Conservation (phyloP, 2,888 invertebrate species). For the Diploptera punctata region DNA sequence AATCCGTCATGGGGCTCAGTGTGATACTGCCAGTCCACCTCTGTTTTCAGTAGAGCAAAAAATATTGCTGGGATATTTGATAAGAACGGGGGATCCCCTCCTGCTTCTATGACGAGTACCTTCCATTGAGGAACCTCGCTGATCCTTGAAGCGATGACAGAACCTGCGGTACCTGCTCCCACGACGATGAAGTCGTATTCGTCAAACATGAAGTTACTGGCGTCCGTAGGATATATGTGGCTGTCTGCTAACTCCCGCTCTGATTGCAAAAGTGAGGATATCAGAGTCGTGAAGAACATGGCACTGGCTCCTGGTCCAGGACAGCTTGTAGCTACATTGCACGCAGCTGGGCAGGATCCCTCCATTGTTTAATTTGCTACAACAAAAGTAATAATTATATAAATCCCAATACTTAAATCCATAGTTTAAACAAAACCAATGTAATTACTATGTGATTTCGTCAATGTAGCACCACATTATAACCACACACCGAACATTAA, state of each 20-base stretch:
- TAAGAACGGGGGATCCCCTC: conserved; percentile 87
- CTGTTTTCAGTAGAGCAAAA: conserved; percentile 84
- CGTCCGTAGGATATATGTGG: conserved; percentile 76
- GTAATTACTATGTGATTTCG: too few species aligned
- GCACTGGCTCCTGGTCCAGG: neutral
- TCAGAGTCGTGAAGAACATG: neutral
- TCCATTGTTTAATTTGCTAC: too few species aligned
- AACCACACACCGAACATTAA: too few species aligned
- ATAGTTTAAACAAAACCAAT: too few species aligned
- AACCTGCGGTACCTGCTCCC: conserved; percentile 89
- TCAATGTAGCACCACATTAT: too few species aligned
- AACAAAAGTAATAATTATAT: too few species aligned
- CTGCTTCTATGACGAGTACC: conserved; percentile 84
- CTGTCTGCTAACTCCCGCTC: conserved; percentile 66
- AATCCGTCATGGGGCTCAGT: conserved; percentile 80
- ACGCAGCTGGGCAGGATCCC: neutral
- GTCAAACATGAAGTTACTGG: conserved; percentile 61
- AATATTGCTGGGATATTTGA: conserved; percentile 87
- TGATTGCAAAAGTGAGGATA: neutral
- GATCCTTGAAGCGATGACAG: conserved; percentile 83
- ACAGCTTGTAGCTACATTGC: neutral
- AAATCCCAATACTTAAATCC: too few species aligned
- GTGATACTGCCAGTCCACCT: conserved; percentile 92
- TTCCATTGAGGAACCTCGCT: conserved; percentile 84
- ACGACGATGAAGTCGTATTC: conserved; percentile 88